Evolutionary conservation across 2,888 invertebrate genomes (phyloP).

Genomic region (Leptodirus hochenwartii): DNA sequence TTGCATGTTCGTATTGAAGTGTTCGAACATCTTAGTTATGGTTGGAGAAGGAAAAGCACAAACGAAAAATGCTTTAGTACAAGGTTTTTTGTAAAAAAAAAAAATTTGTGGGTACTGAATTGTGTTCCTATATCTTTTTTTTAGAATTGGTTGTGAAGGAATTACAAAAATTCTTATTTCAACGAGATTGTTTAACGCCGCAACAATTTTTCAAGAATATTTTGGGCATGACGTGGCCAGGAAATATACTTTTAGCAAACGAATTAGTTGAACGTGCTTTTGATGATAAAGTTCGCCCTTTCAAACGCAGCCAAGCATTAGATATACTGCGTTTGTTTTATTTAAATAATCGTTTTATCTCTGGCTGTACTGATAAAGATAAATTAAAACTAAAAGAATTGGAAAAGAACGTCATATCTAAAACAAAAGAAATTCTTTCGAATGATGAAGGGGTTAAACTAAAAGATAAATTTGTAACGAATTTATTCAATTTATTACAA

Average conservation of each 20-base stretch:
- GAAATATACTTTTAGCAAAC: constrained; percentile 38
- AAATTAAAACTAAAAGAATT: constrained; percentile 25
- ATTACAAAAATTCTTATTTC: constrained; percentile 39
- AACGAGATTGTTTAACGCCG: constrained; percentile 44
- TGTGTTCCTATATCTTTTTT: no score
- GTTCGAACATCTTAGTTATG: no score
- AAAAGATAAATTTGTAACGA: constrained; percentile 37
- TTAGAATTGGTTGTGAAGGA: constrained; percentile 34
- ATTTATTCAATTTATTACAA: constrained; percentile 34
- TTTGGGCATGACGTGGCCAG: constrained; percentile 45
- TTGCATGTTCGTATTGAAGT: constrained; percentile 43
- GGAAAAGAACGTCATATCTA: constrained; percentile 30
- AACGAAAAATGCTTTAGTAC: no score
- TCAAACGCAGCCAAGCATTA: constrained; percentile 45
- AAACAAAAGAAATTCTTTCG: constrained; percentile 26
- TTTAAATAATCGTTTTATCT: constrained; percentile 33
- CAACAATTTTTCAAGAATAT: constrained; percentile 45
- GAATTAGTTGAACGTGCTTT: constrained; percentile 41
- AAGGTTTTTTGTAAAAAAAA: no score
- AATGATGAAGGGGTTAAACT: constrained; percentile 25
- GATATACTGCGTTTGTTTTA: constrained; percentile 48
- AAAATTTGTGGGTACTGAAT: no score
- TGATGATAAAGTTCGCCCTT: constrained; percentile 38
- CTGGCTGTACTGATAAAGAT: constrained; percentile 24
- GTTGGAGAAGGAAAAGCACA: no score